Evolutionary conservation across 2,888 invertebrate genomes (phyloP).

Genomic region (Nomada fucata): DNA sequence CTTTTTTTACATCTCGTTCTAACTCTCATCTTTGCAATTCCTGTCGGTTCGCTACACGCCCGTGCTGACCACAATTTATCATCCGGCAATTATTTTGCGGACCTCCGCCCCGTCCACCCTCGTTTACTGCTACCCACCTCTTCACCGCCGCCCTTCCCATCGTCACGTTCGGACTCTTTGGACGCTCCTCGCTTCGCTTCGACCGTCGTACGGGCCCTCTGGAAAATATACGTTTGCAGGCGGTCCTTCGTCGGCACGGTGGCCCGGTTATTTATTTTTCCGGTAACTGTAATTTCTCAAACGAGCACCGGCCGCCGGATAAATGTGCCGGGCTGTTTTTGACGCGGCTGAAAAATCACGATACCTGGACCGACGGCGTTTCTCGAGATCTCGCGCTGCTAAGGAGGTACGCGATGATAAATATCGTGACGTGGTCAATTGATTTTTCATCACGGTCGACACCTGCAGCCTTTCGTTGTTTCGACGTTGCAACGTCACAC

Average conservation of each 20-base stretch:
- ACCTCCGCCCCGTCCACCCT: slow-evolving; percentile 41
- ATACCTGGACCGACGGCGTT: slow-evolving; percentile 68
- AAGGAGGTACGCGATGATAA: slow-evolving; percentile 64
- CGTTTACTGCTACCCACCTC: neutral
- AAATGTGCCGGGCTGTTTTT: slow-evolving; percentile 81
- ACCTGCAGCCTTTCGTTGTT: slow-evolving; percentile 26
- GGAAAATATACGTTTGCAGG: slow-evolving; percentile 78
- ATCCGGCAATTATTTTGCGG: slow-evolving; percentile 77
- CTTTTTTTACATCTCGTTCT: slow-evolving; percentile 33
- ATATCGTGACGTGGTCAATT: slow-evolving; percentile 72
- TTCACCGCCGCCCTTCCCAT: slow-evolving; percentile 18
- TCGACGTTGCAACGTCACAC: neutral
- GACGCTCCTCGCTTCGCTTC: slow-evolving; percentile 40
- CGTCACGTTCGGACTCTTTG: slow-evolving; percentile 41
- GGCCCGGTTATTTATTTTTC: slow-evolving; percentile 80
- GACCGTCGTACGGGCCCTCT: slow-evolving; percentile 60
- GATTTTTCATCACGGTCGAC: slow-evolving; percentile 71
- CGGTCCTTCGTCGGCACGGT: slow-evolving; percentile 68
- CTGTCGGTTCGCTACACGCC: slow-evolving; percentile 61
- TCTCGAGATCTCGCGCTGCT: slow-evolving; percentile 67
- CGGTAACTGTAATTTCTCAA: slow-evolving; percentile 81
- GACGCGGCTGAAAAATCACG: slow-evolving; percentile 80
- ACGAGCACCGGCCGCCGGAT: slow-evolving; percentile 76
- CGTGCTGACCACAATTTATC: slow-evolving; percentile 74
- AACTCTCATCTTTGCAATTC: slow-evolving; percentile 53